Conservation (phyloP, 2,797 vertebrate genomes). For the Hozukius guyotensis region DNA sequence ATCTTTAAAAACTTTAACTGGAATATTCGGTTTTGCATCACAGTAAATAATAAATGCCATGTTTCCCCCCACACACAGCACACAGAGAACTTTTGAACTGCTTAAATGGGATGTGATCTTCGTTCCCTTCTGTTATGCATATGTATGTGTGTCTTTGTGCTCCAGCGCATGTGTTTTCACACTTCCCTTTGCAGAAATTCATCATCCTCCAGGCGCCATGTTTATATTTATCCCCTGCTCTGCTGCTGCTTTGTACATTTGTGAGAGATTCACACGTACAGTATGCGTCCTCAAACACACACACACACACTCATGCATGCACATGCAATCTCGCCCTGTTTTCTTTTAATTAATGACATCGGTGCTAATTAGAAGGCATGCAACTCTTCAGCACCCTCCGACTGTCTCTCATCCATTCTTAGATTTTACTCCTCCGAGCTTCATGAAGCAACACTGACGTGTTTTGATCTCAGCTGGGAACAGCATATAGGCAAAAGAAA, state of each 20-base stretch:
- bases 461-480: conserved; percentile 29
- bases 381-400: conserved; percentile 48
- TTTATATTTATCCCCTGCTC: conserved; percentile 66
- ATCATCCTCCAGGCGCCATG: conserved; percentile 43
- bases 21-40: background rate
- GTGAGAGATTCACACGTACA: conserved; percentile 14
- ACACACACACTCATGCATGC: background rate
- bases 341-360: conserved; percentile 69
- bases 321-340: conserved; percentile 28
- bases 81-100: background rate
- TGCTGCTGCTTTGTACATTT: conserved; percentile 6
- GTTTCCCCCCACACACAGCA: background rate
- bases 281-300: background rate
- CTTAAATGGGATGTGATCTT: background rate
- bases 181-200: conserved; percentile 35
- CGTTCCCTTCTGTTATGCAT: background rate
- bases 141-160: background rate
- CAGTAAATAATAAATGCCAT: background rate
- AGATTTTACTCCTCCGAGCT: conserved; percentile 36
- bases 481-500: background rate
- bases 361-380: conserved; percentile 71
- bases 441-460: conserved; percentile 5
- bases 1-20: background rate
- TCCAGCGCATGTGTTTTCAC: conserved; percentile 13
- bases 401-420: conserved; percentile 47